phyloP scores from a whole-genome alignment of 2,113 vertebrate species.

The Barbus barbus region DNA sequence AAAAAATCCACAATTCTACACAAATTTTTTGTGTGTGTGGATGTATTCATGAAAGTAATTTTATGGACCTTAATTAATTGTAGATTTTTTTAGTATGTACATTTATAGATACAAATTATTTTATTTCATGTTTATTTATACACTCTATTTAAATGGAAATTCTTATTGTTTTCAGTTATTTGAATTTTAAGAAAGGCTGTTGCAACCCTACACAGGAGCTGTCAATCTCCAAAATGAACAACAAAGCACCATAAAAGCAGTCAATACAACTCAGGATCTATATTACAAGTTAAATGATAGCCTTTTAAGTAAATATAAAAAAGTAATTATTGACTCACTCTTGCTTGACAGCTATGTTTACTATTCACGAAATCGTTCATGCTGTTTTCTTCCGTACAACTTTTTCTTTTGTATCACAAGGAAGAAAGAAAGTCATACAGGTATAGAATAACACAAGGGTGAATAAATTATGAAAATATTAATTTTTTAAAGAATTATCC shows the following conservation, averaged over 20 bases:
- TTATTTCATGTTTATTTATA: not conserved
- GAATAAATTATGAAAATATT: no score
- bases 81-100: no score
- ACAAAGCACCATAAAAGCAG: not conserved
- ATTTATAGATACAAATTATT: not conserved
- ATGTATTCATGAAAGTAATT: no score
- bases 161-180: not conserved
- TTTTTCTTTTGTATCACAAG: not conserved
- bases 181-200: not conserved
- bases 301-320: not conserved
- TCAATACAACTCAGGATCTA: not conserved
- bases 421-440: not conserved
- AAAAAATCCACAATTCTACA: no score
- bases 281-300: not conserved
- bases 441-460: not conserved
- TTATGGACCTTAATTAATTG: no score
- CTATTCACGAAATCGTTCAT: no score
- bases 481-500: not conserved
- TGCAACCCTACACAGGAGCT: not conserved
- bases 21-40: no score
- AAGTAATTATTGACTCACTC: not conserved
- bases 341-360: no score
- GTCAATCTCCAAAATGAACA: not conserved
- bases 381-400: not conserved
- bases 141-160: not conserved